phyloP scores from a whole-genome alignment of 2,113 vertebrate genomes.

The Ctenodactylus gundi region DNA sequence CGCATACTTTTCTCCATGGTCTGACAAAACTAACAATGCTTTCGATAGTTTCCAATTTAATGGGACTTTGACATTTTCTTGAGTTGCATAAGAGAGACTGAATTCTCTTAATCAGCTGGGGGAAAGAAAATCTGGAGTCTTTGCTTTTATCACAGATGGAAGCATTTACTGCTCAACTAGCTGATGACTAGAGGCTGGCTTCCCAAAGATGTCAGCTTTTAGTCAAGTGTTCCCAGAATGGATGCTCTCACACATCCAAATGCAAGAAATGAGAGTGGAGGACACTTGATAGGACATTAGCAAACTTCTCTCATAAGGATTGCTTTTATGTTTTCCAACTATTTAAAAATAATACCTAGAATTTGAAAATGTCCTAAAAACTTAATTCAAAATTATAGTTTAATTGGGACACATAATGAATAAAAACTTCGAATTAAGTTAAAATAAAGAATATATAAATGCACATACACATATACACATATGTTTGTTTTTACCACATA shows the following conservation, averaged over 20 bases:
- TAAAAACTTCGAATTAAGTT: no score
- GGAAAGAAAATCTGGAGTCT: background rate
- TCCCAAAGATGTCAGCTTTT: background rate
- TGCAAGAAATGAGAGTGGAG: background rate
- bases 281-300: background rate
- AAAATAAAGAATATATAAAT: no score
- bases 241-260: background rate
- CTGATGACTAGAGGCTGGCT: background rate
- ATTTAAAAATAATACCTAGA: background rate
- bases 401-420: background rate
- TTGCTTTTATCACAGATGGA: slow-evolving; percentile 17
- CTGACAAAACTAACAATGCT: background rate
- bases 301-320: background rate
- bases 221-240: background rate
- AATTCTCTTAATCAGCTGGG: background rate
- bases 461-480: no score
- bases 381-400: background rate
- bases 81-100: background rate
- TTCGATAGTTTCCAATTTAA: background rate
- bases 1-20: background rate
- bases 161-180: background rate
- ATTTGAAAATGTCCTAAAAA: background rate
- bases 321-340: background rate
- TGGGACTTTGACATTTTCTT: background rate
- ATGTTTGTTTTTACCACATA: background rate